Evolutionary conservation across 2,888 invertebrate species (phyloP), one percentile per base, ranked within the genome.

Genomic region (Cataglyphis livida): DNA sequence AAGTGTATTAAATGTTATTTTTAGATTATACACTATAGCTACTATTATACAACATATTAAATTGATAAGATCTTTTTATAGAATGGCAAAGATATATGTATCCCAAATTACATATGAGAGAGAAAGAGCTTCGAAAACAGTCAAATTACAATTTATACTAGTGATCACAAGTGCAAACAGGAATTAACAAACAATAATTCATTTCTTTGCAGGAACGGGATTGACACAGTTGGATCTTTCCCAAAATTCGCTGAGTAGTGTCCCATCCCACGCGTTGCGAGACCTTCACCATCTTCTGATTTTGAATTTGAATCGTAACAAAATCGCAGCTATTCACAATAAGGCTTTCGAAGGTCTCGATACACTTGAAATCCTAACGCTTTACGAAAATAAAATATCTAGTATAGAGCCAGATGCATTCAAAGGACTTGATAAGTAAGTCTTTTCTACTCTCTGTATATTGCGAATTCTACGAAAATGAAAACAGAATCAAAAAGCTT

Each of bases 211-310:
- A 98, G 98, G 98, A 88, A 97, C 97, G 95, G 97, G 97, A 94
- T 95, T 98, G 91, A 98, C 98, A 28, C 98, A 98, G 93, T 95
- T 98, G 92, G 98, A 98, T 94, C 97, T 98, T 65, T 98, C 98
- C 0, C 97, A 98, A 92, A 98, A 98, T 95, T 97, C 97, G 90
- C 95, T 98, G 92, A 96, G 96, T 86, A 96, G 96, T 64, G 98
- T 98, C 66, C 98, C 98, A 35, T 97, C 98, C 1, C 95, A 96
- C 35, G 98, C 98, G 1, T 96, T 98, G 92, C 96, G 96, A 88
- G 97, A 97, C 93, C 96, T 98, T 73, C 97, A 97, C 94, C 97
- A 97, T 92, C 96, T 98, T 85, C 96, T 98, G 87, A 98, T 98
- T 89, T 96, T 98, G 85, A 98, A 98, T 95, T 96, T 98, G 95